phyloP scores from a whole-genome alignment of 2,113 vertebrate species.

The Lathamus discolor region DNA sequence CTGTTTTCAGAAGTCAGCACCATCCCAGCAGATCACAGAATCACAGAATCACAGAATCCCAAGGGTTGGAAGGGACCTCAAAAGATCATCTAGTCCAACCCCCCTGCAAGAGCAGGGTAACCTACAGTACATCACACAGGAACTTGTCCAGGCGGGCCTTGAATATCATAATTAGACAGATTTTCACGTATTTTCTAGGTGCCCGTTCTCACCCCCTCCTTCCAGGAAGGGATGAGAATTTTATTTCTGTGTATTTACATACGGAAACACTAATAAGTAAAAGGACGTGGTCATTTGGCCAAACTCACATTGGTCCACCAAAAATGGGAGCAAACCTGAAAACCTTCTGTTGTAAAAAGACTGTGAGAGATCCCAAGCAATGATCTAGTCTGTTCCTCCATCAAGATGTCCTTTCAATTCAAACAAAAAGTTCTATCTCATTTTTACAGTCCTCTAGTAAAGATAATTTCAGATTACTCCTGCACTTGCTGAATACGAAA shows the following conservation, averaged over 20 bases:
- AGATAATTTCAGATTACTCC: neutral
- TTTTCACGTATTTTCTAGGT: neutral
- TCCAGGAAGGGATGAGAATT: neutral
- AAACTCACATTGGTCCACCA: neutral
- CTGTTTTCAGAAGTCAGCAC: neutral
- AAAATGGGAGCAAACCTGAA: neutral
- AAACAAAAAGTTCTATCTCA: neutral
- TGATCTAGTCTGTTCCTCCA: neutral
- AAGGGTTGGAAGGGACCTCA: no score
- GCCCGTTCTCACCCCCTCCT: neutral
- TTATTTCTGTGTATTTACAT: neutral
- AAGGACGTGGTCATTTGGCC: neutral
- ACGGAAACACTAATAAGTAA: neutral
- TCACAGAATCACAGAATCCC: no score
- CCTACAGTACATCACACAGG: no score
- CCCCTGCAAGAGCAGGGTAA: no score
- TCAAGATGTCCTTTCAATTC: neutral
- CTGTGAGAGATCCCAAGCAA: neutral
- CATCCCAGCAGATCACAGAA: neutral
- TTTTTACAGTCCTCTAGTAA: neutral
- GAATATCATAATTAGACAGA: neutral
- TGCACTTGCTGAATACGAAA: neutral
- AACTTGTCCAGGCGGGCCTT: no score
- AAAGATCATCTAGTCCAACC: no score
- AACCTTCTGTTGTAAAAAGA: neutral